Conservation (phyloP, 2,888 invertebrate species). For the Abrostola tripartita region DNA sequence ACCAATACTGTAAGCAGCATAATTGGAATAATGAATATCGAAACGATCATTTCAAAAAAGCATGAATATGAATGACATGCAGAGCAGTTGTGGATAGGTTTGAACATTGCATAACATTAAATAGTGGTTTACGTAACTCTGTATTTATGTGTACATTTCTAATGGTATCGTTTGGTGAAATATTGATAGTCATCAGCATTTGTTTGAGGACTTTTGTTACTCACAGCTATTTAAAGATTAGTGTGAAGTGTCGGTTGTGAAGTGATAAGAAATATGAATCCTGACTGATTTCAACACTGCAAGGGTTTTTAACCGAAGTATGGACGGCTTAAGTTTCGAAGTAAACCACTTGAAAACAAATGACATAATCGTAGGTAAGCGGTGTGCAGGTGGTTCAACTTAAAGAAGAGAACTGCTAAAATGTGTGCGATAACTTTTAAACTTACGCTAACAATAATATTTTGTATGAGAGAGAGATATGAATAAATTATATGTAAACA, state of each 20-base stretch:
- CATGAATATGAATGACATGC: slow-evolving; percentile 47
- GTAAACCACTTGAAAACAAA: slow-evolving; percentile 58
- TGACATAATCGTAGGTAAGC: slow-evolving; percentile 38
- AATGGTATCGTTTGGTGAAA: slow-evolving; percentile 11
- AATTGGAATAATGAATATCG: slow-evolving; percentile 40
- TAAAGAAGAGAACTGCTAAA: slow-evolving; percentile 35
- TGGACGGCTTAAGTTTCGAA: slow-evolving; percentile 48
- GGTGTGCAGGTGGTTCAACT: slow-evolving; percentile 39
- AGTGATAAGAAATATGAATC: slow-evolving; percentile 48
- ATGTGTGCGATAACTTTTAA: too few relatives aligned
- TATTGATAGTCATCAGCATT: slow-evolving; percentile 21
- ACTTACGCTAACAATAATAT: too few relatives aligned
- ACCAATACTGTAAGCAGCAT: slow-evolving; percentile 32
- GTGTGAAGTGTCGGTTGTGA: slow-evolving; percentile 49
- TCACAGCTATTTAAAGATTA: slow-evolving; percentile 30
- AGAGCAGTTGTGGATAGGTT: slow-evolving; percentile 21
- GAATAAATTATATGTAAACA: too few relatives aligned
- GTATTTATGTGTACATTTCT: slow-evolving; percentile 24
- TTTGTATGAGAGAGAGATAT: too few relatives aligned
- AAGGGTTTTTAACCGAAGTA: slow-evolving; percentile 41
- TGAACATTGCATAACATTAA: slow-evolving; percentile 37
- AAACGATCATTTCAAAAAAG: slow-evolving; percentile 33
- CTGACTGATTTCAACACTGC: slow-evolving; percentile 51
- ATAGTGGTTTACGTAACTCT: slow-evolving; percentile 33
- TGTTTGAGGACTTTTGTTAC: slow-evolving; percentile 24